A percentile compares a stretch with the other conserved stretches of the same genome.
Conservation (phyloP, 2,888 invertebrate genomes). For the Amblyjoppa fuscipennis region DNA sequence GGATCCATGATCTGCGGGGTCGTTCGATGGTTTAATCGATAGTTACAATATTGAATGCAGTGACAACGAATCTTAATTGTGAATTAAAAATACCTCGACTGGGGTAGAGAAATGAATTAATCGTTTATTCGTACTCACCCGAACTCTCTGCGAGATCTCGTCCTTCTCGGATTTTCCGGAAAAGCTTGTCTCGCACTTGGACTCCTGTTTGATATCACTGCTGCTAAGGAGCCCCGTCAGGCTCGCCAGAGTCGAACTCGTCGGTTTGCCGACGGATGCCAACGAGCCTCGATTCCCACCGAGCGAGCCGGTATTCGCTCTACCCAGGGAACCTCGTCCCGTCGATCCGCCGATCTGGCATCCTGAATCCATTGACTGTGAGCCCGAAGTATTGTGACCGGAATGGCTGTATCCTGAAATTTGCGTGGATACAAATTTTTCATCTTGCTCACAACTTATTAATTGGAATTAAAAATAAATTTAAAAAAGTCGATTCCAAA, state of each 20-base stretch:
- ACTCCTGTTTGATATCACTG: slow-evolving; percentile 86
- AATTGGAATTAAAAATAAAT: slow-evolving; percentile 2
- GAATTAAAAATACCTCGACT: neutral
- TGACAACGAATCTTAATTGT: neutral
- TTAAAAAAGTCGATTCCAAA: neutral
- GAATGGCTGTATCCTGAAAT: slow-evolving; percentile 83
- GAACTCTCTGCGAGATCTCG: slow-evolving; percentile 87
- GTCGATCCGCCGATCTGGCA: slow-evolving; percentile 88
- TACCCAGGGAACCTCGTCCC: slow-evolving; percentile 86
- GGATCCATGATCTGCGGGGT: slow-evolving; percentile 87
- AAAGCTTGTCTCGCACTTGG: slow-evolving; percentile 83
- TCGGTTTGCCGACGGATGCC: slow-evolving; percentile 95
- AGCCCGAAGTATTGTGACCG: slow-evolving; percentile 86
- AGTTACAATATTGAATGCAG: neutral
- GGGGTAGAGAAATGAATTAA: neutral
- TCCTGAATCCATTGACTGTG: slow-evolving; percentile 87
- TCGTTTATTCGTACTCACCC: slow-evolving; percentile 82
- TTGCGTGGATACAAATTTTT: neutral
- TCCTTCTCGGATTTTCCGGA: slow-evolving; percentile 84
- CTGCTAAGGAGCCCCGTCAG: slow-evolving; percentile 92
- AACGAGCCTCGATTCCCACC: slow-evolving; percentile 93
- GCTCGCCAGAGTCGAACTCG: slow-evolving; percentile 93
- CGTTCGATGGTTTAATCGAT: slow-evolving; percentile 1
- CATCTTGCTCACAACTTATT: neutral
- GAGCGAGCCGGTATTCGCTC: slow-evolving; percentile 84